Percentiles rank a stretch among this genome's conserved stretches.
phyloP scores from a whole-genome alignment of 2,797 vertebrate species.

The Lerista edwardsae region DNA sequence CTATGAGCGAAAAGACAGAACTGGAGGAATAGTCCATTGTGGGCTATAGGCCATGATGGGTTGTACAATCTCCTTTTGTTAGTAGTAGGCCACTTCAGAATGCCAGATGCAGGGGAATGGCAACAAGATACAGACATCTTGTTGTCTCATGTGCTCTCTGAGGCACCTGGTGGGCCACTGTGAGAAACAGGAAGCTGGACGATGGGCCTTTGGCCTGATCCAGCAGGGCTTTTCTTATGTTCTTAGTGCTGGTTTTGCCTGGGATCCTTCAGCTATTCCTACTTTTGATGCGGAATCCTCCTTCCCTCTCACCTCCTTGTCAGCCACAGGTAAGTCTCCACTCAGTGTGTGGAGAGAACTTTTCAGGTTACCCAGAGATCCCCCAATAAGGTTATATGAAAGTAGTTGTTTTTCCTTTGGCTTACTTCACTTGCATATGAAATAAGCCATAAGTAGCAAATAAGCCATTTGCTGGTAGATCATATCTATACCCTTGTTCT shows the following conservation, averaged over 20 bases:
- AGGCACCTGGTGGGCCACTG: no score
- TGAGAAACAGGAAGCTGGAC: no score
- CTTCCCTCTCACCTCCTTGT: neutral
- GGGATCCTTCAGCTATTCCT: neutral
- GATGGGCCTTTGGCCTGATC: no score
- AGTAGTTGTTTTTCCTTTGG: neutral
- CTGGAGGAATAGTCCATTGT: no score
- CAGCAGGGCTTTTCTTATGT: no score
- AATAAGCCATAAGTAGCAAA: slow-evolving; percentile 15
- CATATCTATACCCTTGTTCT: neutral
- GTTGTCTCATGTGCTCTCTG: no score
- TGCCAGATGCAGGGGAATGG: no score
- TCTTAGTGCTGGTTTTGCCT: neutral
- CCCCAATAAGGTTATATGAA: neutral
- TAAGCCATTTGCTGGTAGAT: slow-evolving; percentile 10
- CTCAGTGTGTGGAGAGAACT: neutral
- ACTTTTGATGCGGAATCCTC: neutral
- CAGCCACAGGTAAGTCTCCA: neutral
- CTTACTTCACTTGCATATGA: neutral
- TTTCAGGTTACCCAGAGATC: neutral
- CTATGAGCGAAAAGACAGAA: neutral
- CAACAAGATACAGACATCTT: no score
- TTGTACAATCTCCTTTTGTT: no score
- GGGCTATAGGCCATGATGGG: no score
- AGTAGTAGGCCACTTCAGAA: no score